Evolutionary conservation across 2,113 vertebrate genomes (phyloP).

Genomic region (Hydropotes inermis): DNA sequence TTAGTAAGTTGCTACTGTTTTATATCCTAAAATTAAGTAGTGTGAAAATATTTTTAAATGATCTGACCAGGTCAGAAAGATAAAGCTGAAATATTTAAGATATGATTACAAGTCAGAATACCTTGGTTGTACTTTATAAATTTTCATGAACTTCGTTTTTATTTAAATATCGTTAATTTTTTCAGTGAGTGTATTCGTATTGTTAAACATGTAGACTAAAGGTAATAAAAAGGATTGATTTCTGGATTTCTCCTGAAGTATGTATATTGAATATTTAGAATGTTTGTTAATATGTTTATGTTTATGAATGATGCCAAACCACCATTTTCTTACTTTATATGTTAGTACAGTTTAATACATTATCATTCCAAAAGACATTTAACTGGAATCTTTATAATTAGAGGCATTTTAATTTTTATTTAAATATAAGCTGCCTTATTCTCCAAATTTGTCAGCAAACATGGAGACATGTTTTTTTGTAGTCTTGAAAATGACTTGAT

Average conservation of each 20-base stretch:
- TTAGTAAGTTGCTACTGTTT: conserved; percentile 48
- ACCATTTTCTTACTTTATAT: neutral
- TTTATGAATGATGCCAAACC: conserved; percentile 22
- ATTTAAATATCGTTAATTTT: neutral
- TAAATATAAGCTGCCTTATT: neutral
- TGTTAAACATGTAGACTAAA: conserved; percentile 2
- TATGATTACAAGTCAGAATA: neutral
- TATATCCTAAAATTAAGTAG: conserved; percentile 46
- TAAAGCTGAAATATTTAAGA: conserved; percentile 46
- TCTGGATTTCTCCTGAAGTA: neutral
- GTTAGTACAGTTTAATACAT: conserved; percentile 6
- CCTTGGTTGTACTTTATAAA: neutral
- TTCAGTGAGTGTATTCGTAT: neutral
- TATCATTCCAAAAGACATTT: neutral
- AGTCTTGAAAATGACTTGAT: conserved; percentile 10
- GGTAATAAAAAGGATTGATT: conserved; percentile 63
- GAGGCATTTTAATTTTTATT: conserved; percentile 2
- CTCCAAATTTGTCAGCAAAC: neutral
- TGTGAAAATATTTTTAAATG: conserved; percentile 33
- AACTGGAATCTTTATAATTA: neutral
- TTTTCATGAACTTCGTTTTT: neutral
- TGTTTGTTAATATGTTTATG: neutral
- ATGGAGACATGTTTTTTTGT: neutral
- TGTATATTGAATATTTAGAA: conserved; percentile 1
- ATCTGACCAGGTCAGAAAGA: conserved; percentile 57